Evolutionary conservation across 2,797 vertebrate genomes (phyloP).

Genomic region (Neopelma chrysocephalum): DNA sequence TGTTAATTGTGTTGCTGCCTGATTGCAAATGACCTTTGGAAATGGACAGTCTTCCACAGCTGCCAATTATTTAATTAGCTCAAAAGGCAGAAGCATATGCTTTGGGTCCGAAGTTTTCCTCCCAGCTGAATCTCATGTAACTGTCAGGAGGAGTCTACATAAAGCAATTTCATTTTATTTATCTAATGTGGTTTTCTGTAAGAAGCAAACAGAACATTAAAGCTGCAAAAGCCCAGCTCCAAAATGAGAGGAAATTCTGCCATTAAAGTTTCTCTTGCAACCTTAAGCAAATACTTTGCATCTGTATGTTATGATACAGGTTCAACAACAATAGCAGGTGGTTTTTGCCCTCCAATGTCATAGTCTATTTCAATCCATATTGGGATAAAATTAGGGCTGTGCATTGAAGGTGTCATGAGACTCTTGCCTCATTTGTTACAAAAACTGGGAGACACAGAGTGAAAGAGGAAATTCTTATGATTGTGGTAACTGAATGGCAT

Average conservation of each 20-base stretch:
- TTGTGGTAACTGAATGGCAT: background rate
- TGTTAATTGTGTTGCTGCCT: background rate
- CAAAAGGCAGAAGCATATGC: background rate
- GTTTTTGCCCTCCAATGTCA: background rate
- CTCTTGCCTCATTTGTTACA: background rate
- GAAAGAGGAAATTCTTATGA: background rate
- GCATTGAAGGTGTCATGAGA: background rate
- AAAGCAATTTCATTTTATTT: background rate
- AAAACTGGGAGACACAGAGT: background rate
- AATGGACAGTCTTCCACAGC: background rate
- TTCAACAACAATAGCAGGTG: background rate
- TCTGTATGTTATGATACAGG: background rate
- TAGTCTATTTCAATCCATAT: background rate
- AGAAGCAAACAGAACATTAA: background rate
- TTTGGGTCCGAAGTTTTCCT: background rate
- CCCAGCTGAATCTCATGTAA: background rate
- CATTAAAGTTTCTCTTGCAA: background rate
- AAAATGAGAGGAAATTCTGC: background rate
- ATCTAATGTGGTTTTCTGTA: background rate
- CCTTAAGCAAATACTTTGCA: background rate
- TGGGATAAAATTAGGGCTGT: background rate
- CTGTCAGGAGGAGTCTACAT: background rate
- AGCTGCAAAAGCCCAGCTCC: background rate
- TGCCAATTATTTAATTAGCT: slow-evolving; percentile 32
- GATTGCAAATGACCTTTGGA: slow-evolving; percentile 5